phyloP scores from a whole-genome alignment of 2,888 invertebrate species.

The Agapetus fuscipes region DNA sequence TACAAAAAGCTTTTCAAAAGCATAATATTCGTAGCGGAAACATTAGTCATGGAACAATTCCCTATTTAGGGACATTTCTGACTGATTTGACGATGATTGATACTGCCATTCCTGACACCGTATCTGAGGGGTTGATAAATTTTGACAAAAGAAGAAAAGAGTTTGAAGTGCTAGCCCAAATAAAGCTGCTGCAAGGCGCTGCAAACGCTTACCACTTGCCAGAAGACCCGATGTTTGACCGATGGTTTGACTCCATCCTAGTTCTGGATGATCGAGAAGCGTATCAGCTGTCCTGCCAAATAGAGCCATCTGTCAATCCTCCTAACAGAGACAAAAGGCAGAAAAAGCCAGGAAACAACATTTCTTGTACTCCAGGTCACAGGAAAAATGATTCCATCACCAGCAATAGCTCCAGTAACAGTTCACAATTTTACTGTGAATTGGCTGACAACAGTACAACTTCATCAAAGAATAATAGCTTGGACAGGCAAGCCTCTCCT shows the following conservation, averaged over 20 bases:
- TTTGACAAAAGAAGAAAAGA: slow-evolving; percentile 97
- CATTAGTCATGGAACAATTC: slow-evolving; percentile 90
- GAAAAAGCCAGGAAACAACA: slow-evolving; percentile 32
- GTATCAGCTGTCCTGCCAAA: slow-evolving; percentile 79
- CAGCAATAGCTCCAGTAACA: slow-evolving; percentile 75
- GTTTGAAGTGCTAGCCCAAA: slow-evolving; percentile 96
- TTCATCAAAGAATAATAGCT: slow-evolving; percentile 67
- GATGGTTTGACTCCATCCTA: slow-evolving; percentile 91
- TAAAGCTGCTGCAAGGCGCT: slow-evolving; percentile 88
- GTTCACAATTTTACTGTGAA: slow-evolving; percentile 83
- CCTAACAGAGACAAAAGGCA: slow-evolving; percentile 39
- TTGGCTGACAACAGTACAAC: slow-evolving; percentile 53
- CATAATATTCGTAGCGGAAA: slow-evolving; percentile 56
- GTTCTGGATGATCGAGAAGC: slow-evolving; percentile 89
- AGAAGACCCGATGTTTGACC: slow-evolving; percentile 79
- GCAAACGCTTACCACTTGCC: slow-evolving; percentile 90
- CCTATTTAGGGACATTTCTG: slow-evolving; percentile 94
- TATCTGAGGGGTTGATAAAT: slow-evolving; percentile 82
- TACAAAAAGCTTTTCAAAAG: slow-evolving; percentile 78
- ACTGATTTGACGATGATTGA: slow-evolving; percentile 99
- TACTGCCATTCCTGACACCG: slow-evolving; percentile 82
- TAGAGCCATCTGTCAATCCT: slow-evolving; percentile 61
- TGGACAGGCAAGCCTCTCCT: slow-evolving; percentile 68
- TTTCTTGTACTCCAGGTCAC: slow-evolving; percentile 49
- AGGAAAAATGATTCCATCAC: slow-evolving; percentile 87